Percentiles rank a stretch among this genome's conserved stretches.
These are phyloP conservation scores for Isoperla grammatica DNA, from an alignment of 2,888 invertebrate species.

Conservation along the genomic window DNA sequence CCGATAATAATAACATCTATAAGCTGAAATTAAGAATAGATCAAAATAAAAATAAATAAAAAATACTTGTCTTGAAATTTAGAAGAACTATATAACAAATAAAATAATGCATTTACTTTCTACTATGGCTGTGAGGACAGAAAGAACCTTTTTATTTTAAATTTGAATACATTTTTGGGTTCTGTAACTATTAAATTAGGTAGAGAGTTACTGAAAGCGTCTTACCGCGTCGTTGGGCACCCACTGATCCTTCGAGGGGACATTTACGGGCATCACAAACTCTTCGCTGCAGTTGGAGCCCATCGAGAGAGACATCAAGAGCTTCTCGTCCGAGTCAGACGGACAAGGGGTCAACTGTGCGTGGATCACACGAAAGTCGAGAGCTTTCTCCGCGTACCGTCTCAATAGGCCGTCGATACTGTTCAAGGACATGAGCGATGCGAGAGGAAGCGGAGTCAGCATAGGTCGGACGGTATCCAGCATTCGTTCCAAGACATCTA, in stretches of 20 bases:
- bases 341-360: slow-evolving; percentile 29
- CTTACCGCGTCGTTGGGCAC: slow-evolving; percentile 61
- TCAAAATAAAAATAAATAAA: no score
- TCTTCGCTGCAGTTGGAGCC: slow-evolving; percentile 51
- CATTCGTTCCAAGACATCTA: slow-evolving; percentile 60
- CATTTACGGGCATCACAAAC: slow-evolving; percentile 70
- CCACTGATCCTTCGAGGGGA: slow-evolving; percentile 77
- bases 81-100: not conserved
- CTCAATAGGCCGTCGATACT: slow-evolving; percentile 47
- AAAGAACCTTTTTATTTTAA: no score
- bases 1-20: no score
- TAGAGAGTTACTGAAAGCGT: no score
- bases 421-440: slow-evolving; percentile 24
- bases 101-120: no score
- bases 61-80: no score
- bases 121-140: no score
- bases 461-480: slow-evolving; percentile 50
- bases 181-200: no score
- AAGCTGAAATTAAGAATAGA: no score
- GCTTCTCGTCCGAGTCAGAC: slow-evolving; percentile 48
- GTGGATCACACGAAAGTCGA: slow-evolving; percentile 58
- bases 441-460: slow-evolving; percentile 33
- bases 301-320: slow-evolving; percentile 58
- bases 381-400: slow-evolving; percentile 68
- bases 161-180: no score